phyloP scores from a whole-genome alignment of 2,888 invertebrate species.

The Conops quadrifasciatus region DNA sequence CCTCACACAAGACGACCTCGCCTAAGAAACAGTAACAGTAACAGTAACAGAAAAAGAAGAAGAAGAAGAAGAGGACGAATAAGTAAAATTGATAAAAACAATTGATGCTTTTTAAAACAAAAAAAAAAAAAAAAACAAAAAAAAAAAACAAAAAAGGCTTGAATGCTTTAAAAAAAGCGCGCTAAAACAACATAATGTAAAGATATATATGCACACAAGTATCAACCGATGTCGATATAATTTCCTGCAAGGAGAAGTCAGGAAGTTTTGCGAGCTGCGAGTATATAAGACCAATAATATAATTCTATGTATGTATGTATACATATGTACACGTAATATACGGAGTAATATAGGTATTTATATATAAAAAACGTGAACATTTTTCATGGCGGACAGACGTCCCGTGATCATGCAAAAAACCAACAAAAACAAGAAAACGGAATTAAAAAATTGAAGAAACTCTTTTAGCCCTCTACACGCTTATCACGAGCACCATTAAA shows the following conservation, averaged over 20 bases:
- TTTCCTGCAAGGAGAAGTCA: no score
- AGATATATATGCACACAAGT: background rate
- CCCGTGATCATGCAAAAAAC: no score
- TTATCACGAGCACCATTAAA: slow-evolving; percentile 1
- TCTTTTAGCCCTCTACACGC: background rate
- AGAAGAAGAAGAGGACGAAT: no score
- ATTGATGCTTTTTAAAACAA: slow-evolving; percentile 20
- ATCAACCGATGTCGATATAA: background rate
- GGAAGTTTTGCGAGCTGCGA: background rate
- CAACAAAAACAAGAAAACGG: background rate
- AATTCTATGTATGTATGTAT: no score
- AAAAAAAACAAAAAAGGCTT: slow-evolving; percentile 2
- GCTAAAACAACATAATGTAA: no score
- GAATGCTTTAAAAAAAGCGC: no score
- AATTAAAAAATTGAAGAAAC: background rate
- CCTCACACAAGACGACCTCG: background rate
- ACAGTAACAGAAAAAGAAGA: no score
- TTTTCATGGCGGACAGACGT: background rate
- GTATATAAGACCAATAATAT: no score
- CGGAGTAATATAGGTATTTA: no score
- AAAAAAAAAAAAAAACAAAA: background rate
- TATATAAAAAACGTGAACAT: background rate
- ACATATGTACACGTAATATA: no score
- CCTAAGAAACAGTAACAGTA: no score
- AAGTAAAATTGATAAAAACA: background rate